Conservation (phyloP, 2,113 vertebrate genomes). For the Shinisaurus crocodilurus region DNA sequence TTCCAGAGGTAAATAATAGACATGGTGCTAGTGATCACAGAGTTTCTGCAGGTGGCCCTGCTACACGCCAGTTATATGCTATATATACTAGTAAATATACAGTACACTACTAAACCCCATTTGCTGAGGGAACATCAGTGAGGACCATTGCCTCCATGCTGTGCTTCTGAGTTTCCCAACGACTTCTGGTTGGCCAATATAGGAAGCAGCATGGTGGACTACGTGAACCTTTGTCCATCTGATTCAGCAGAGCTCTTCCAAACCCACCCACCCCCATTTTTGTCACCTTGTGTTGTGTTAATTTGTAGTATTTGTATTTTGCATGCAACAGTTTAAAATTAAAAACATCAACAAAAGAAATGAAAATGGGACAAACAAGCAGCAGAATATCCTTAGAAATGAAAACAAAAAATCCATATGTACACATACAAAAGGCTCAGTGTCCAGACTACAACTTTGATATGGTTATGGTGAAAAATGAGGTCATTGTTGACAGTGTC, state of each 20-base stretch:
- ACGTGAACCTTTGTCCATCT: neutral
- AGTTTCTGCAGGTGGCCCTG: no score
- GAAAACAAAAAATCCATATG: neutral
- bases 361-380: slow-evolving; percentile 25
- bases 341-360: slow-evolving; percentile 9
- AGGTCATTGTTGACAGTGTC: slow-evolving; percentile 26
- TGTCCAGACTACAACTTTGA: slow-evolving; percentile 2
- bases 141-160: no score
- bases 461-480: slow-evolving; percentile 27
- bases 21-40: no score
- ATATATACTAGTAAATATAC: no score
- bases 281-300: neutral
- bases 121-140: neutral
- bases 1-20: no score
- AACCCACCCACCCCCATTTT: neutral
- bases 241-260: neutral
- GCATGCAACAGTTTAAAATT: neutral
- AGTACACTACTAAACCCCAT: neutral
- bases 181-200: neutral
- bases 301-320: neutral
- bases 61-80: no score
- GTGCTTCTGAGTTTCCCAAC: neutral
- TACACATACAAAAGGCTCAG: neutral
- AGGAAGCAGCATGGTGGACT: neutral
- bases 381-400: neutral